Evolutionary conservation across 2,797 vertebrate species (phyloP), one percentile per base, ranked within the genome.

Genomic region (Bradypodion ventrale): DNA sequence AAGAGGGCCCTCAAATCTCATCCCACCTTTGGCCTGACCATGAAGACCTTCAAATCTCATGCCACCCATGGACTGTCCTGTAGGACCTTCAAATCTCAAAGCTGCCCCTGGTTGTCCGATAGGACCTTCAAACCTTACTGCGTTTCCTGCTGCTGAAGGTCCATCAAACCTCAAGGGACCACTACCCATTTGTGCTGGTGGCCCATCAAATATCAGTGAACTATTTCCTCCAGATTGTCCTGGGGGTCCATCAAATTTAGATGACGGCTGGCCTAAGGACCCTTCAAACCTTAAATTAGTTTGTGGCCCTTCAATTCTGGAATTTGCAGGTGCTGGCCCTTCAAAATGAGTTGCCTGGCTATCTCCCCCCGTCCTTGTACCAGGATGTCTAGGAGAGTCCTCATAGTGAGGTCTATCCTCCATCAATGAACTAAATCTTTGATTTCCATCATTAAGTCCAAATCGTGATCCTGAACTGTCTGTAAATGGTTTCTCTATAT

Each of bases 361-460:
- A 37, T 99, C 98, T 42, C 91, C 93, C 46, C 93, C 98, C 76
- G 89, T 91, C 82, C 96, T 94, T 13, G 93, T 90, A 89, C 95
- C 89, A 69, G 96, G 89, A 0, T 94, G 93, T 70, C 96, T 95
- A 10, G 95, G 85, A 59, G 95, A 95, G 37, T 95, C 96, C 68
- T 99, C 97, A 1, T 94, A 96, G 21, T 97, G 95, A 35, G 97
- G 83, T 92, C 95, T 95, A 52, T 96, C 95, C 91, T 97, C 96
- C 93, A 95, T 94, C 46, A 96, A 90, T 29, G 94, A 95, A 5
- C 90, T 95, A 91, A 95, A 95, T 89, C 96, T 96, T 85, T 94
- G 95, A 87, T 97, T 96, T 89, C 94, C 92, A 93, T 97, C 97
- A 49, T 94, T 92, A 85, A 93, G 92, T 59, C 94, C 95, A 60